phyloP scores from a whole-genome alignment of 1,140 invertebrate species.

The Caenorhabditis briggsae region DNA sequence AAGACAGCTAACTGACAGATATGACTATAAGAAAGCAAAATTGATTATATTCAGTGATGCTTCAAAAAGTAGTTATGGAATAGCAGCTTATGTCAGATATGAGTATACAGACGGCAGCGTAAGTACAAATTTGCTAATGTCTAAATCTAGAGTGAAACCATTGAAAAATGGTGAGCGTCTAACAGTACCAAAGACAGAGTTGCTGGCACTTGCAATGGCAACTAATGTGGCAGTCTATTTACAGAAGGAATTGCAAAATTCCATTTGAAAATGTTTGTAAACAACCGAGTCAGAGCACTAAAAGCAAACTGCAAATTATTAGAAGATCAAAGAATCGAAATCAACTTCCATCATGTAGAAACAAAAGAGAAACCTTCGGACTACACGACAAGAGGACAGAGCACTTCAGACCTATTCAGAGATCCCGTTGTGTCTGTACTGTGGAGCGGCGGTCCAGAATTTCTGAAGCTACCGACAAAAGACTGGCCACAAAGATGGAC shows the following conservation, averaged over 20 bases:
- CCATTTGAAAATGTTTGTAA: not conserved
- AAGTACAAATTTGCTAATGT: conserved; percentile 69
- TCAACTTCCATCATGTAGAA: conserved; percentile 33
- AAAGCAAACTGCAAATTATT: not conserved
- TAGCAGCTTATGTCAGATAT: conserved; percentile 71
- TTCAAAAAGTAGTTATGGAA: conserved; percentile 74
- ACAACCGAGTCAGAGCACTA: not conserved
- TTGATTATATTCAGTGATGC: conserved; percentile 78
- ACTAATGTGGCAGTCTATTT: conserved; percentile 67
- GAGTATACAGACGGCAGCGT: conserved; percentile 50
- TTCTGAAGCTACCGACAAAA: not conserved
- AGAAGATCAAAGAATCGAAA: not conserved
- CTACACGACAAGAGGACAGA: conserved; percentile 35
- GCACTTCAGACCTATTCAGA: not conserved
- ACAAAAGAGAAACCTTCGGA: conserved; percentile 53
- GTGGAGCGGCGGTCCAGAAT: conserved; percentile 43
- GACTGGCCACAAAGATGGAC: conserved; percentile 32
- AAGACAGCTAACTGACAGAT: not conserved
- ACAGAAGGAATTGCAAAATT: not conserved
- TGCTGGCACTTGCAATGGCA: conserved; percentile 77
- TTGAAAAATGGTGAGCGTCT: conserved; percentile 65
- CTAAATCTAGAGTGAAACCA: conserved; percentile 77
- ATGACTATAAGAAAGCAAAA: conserved; percentile 7
- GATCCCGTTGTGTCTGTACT: not conserved
- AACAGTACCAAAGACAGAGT: conserved; percentile 76